Base-by-base conservation (phyloP, 2,797 vertebrate genomes). In the Melopsittacus undulatus region DNA sequence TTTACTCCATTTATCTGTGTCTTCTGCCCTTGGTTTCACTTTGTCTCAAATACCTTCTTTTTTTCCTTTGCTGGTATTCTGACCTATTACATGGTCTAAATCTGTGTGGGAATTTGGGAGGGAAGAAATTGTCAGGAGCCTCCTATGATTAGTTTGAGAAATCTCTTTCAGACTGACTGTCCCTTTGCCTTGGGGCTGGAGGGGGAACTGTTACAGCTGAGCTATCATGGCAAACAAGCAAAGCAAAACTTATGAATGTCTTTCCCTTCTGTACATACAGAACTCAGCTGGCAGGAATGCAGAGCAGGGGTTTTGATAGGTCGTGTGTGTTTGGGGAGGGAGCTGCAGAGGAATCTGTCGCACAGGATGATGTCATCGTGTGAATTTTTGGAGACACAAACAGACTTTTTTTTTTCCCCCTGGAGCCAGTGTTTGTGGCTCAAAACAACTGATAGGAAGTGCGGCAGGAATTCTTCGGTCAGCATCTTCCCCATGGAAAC, bases 401-500 rank as follows among this genome's bases (percentile, higher is more conserved):
- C 45, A 86, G 74, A 73, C 57, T 13, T 32, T 22, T 61, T 72
- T 13, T 24, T 11, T 6, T n/a, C n/a, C 1, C 66, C 52, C 61
- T 62, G 61, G 49, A 73, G 88, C 63, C 80, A 69, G 30, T 94
- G 38, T 95, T 90, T 91, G 79, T 57, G 69, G 42, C n/a, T 66
- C 77, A 86, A 97, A 91, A 92, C 89, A 94, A 80, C 51, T 42
- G 59, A 88, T 95, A 85, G 95, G 95, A 97, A 96, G 48, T 42
- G 49, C 5, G 15, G 77, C 90, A 80, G 94, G 89, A 97, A 95
- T 95, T 72, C 87, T 80, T 87, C 2, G 3, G 92, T 96, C 89
- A 81, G 79, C 79, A 84, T 97, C 93, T 62, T 97, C 91, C 94
- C 93, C 78, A 34, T 94, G 89, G 96, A 97, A 97, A 95, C 90